Base-by-base conservation (phyloP, 2,113 vertebrate species). In the Phrynosoma platyrhinos region DNA sequence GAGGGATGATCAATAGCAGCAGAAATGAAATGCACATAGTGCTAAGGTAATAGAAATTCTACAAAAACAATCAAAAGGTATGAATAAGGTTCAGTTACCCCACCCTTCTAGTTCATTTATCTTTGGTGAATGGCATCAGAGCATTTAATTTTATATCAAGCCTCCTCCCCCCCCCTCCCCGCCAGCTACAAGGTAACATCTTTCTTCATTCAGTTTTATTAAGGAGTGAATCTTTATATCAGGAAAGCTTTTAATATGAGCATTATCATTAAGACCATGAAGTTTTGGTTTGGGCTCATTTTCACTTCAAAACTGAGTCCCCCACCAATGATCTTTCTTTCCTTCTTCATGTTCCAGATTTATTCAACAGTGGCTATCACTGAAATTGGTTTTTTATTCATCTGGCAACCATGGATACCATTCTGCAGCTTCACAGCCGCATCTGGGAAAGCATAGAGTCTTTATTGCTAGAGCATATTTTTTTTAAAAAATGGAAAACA, bases 1-100 rank as follows among this genome's bases (percentile, higher is more conserved):
- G 66, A 2, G n/a, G 76, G 71, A 80, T 91, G 90, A 95, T 92
- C 92, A 91, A 69, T 90, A 91, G 40, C 88, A 90, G 23, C 20
- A 75, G 0, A 1, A 62, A 5, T 55, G 32, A 3, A 18, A 89
- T 85, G 62, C 66, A 58, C 79, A 74, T 77, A 64, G 68, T 79
- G 77, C 91, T 85, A 81, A 92, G 91, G 68, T 0, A 0, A 87
- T 74, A 88, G 64, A 79, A 89, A 74, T 64, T 81, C 53, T 71
- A 68, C 0, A 0, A 91, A 91, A 92, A 90, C 32, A 42, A 90
- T 0, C 81, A 71, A 21, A 0, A 0, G 32, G 64, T 53, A 20
- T 58, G 1, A 0, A 1, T 3, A 74, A 5, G 16, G 55, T 21
- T 90, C 84, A 88, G 42, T 10, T 81, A 75, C 9, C 32, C 47